Evolutionary conservation across 2,888 invertebrate genomes (phyloP), one percentile per base, ranked within the genome.

Genomic region (Acanthococcus lagerstroemiae): DNA sequence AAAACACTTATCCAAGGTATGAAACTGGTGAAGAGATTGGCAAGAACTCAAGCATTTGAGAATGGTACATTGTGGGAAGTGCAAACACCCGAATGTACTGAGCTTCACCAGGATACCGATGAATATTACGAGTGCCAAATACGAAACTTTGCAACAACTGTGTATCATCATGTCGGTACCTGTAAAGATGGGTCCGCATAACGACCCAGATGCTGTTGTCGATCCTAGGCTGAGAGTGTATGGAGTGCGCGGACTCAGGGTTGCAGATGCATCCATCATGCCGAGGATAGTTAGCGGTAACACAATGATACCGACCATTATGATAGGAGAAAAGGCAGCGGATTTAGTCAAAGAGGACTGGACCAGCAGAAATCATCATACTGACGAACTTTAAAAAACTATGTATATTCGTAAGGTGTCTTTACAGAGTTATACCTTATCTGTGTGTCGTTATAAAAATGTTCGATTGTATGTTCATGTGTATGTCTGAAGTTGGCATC

Each of bases 121-220:
- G 55, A 19, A 1, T 69, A 69, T 17, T 69, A 65, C 55, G 45
- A 25, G 25, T 67, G 67, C 37, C 54, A 48, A 12, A 15, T 69
- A n/a, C 22, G 45, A 0, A 25, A 55, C 37, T 22, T 69, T 4
- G 66, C 50, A 27, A 52, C 60, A 12, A 61, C 65, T 5, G 48
- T 66, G 4, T 69, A 45, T n/a, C 69, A 69, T 22, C 67, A 60
- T 17, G 69, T 66, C 12, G 69, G 69, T 9, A 65, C 69, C 2
- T 67, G 67, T 45, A 77, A 66, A 58, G 19, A 69, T 69, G 69
- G 69, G 69, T 1, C 69, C 67, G 7, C n/a, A 17, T 1, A 1
- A 4, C 15, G 69, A 69, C 17, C 17, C 1, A 12, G 19, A 37
- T 4, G 30, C 69, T 3, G 69, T 69, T 1, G 69, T 69, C 7